Evolutionary conservation across 1,140 invertebrate species (phyloP).

Genomic region (Drosophila ananassae): DNA sequence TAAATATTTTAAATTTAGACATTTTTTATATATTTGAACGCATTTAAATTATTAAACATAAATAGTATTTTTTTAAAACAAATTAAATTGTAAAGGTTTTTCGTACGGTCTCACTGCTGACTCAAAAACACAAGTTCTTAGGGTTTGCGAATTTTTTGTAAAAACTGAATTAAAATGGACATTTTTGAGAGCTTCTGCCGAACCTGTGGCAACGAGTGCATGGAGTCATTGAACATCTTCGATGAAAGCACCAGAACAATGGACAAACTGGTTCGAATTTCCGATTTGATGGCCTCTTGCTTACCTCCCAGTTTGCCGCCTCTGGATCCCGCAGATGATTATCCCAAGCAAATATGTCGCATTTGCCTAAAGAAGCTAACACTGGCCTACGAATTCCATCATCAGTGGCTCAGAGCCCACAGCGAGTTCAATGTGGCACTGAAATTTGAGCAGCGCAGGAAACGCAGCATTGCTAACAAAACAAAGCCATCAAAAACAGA

Average conservation of each 20-base stretch:
- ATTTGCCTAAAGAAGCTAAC: slow-evolving; percentile 57
- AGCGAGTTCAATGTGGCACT: slow-evolving; percentile 66
- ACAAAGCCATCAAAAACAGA: neutral
- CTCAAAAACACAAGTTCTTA: slow-evolving; percentile 4
- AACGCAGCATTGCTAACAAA: slow-evolving; percentile 6
- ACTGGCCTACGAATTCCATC: slow-evolving; percentile 57
- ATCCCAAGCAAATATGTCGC: slow-evolving; percentile 68
- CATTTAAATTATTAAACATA: neutral
- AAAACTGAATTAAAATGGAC: slow-evolving; percentile 41
- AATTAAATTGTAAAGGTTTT: neutral
- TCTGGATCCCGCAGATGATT: slow-evolving; percentile 35
- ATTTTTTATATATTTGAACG: too few relatives aligned
- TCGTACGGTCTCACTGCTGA: neutral
- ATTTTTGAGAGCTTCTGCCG: slow-evolving; percentile 74
- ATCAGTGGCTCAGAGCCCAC: slow-evolving; percentile 52
- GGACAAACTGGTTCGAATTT: slow-evolving; percentile 30
- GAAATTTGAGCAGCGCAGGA: slow-evolving; percentile 55
- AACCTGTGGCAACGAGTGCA: slow-evolving; percentile 67
- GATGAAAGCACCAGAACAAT: slow-evolving; percentile 2
- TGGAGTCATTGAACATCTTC: slow-evolving; percentile 54
- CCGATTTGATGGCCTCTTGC: slow-evolving; percentile 41
- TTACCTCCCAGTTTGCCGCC: slow-evolving; percentile 34
- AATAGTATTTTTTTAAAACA: neutral
- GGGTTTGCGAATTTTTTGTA: neutral
- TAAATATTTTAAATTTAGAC: too few relatives aligned